Conservation (phyloP, 2,113 vertebrate species). For the Gavialis gangeticus region DNA sequence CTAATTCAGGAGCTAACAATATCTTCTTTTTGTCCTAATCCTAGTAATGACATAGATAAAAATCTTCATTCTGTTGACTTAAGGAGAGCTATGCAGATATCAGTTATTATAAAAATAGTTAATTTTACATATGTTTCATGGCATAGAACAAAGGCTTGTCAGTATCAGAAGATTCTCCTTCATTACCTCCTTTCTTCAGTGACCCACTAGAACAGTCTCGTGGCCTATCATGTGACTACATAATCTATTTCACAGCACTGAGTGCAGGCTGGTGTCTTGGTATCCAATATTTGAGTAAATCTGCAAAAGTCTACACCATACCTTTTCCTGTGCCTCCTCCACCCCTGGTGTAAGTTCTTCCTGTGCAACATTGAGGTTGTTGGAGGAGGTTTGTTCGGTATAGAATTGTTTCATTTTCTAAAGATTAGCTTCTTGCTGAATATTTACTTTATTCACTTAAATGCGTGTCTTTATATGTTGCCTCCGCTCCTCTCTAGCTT, state of each 20-base stretch:
- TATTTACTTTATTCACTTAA: too few species aligned
- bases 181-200: accelerated
- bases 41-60: not conserved
- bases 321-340: too few species aligned
- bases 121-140: not conserved
- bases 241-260: not conserved
- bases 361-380: not conserved
- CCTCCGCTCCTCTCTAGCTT: too few species aligned
- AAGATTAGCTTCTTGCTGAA: not conserved
- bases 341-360: not conserved
- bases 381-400: not conserved
- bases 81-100: not conserved
- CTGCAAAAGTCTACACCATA: not conserved
- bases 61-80: not conserved
- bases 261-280: not conserved
- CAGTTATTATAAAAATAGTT: not conserved
- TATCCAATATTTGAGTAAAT: not conserved
- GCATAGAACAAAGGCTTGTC: not conserved
- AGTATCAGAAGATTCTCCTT: not conserved
- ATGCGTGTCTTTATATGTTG: too few species aligned
- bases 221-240: not conserved
- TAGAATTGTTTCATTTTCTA: not conserved
- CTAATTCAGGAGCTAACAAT: not conserved
- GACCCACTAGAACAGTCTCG: not conserved
- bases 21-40: not conserved